Evolutionary conservation across 2,797 vertebrate species (phyloP), one percentile per base, ranked within the genome.

Genomic region (Pelobates cultripes): DNA sequence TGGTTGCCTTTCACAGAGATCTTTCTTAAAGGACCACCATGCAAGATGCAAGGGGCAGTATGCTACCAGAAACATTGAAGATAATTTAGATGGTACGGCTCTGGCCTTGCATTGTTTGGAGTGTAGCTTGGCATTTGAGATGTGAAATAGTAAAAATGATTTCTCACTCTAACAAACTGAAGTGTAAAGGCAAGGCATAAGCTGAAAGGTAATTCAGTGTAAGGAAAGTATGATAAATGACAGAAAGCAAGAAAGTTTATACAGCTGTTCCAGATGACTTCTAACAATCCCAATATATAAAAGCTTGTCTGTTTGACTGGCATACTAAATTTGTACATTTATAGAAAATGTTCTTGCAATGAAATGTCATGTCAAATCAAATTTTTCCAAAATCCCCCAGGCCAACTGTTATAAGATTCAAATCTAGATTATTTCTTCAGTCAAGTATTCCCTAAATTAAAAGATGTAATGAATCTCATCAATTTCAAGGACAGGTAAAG

Each of bases 371-470:
- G 76, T 83, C 81, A 83, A 78, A 68, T 73, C 61, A 78, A 47
- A 78, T 83, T 70, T 70, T 70, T 77, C 28, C 55, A 40, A 67
- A 77, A 64, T 77, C 71, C 81, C 75, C 53, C 55, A 57, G 76
- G 81, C 70, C 76, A 43, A 7, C 63, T 70, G 76, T 78, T 83
- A 83, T 70, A 78, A 74, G 81, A 83, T 83, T 69, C 75, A 68
- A 57, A 75, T 43, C 76, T 63, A 75, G 81, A 83, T 83, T 83
- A 64, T 66, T 69, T 83, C 75, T 78, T 51, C 14, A 74, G 47
- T 83, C 51, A 61, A 73, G 75, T 78, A 83, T 83, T 83, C 70
- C 81, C 81, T 74, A 78, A 78, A 83, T 83, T 83, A 83, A 83
- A 78, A 78, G 64, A 15, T 14, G 76, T 78, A 77, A 83, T 70